phyloP scores from a whole-genome alignment of 1,140 invertebrate species.

The Ptiloglossa arizonensis region DNA sequence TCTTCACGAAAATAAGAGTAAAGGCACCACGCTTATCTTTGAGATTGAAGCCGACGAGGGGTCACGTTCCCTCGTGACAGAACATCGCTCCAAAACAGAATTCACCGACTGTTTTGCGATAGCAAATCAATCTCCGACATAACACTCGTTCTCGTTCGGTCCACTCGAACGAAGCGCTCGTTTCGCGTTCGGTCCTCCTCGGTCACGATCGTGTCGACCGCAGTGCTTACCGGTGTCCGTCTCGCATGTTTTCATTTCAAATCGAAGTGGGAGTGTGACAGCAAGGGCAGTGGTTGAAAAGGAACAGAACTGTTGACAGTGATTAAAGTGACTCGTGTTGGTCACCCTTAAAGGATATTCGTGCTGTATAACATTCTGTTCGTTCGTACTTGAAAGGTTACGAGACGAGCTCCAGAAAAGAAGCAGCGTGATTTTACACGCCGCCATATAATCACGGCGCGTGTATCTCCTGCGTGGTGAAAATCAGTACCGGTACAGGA shows the following conservation, averaged over 20 bases:
- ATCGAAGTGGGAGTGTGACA: conserved; percentile 16
- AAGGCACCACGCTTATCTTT: not conserved
- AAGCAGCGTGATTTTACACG: not conserved
- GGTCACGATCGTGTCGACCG: conserved; percentile 55
- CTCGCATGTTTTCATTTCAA: conserved; percentile 44
- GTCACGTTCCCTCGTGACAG: conserved; percentile 25
- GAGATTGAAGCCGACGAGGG: not conserved
- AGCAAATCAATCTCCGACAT: conserved; percentile 18
- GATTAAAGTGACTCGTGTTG: conserved; percentile 49
- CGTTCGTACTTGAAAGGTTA: conserved; percentile 1
- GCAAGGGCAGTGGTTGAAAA: conserved; percentile 20
- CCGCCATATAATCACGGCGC: not conserved
- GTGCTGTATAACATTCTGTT: conserved; percentile 10
- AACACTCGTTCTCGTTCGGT: conserved; percentile 20
- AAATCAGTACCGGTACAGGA: not conserved
- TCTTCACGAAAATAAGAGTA: conserved; percentile 53
- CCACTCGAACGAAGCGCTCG: conserved; percentile 50
- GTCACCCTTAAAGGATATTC: conserved; percentile 16
- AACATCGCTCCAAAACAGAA: conserved; percentile 2
- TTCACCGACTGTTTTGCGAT: conserved; percentile 27
- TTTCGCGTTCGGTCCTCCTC: conserved; percentile 51
- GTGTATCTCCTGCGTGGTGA: not conserved
- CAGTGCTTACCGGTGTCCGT: conserved; percentile 46
- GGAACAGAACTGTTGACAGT: conserved; percentile 44
- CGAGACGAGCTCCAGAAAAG: not conserved